Evolutionary conservation across 2,113 vertebrate species (phyloP).

Genomic region (Theristicus caerulescens): DNA sequence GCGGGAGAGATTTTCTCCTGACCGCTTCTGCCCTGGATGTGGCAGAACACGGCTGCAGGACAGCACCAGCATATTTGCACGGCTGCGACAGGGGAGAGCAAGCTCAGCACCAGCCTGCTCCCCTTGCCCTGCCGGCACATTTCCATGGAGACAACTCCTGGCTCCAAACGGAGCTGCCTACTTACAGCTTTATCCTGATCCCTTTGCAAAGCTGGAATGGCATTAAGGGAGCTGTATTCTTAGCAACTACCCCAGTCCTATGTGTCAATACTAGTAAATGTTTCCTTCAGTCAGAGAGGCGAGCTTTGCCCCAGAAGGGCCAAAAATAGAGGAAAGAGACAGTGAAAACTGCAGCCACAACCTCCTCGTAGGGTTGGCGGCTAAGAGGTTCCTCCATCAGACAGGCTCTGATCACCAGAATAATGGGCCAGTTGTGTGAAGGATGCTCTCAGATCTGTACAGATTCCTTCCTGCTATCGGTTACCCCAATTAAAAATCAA

Average conservation of each 20-base stretch:
- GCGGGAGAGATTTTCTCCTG: background rate
- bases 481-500: constrained; percentile 57
- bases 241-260: background rate
- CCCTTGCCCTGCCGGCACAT: background rate
- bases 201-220: background rate
- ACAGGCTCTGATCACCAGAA: background rate
- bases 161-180: background rate
- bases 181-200: constrained; percentile 6
- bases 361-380: accelerated
- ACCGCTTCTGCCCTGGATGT: accelerated
- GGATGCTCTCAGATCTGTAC: background rate
- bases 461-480: background rate
- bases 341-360: background rate
- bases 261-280: background rate
- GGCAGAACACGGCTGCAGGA: background rate
- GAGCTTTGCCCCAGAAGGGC: background rate
- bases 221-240: background rate
- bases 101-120: background rate
- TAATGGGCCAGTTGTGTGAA: background rate
- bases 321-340: background rate
- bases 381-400: background rate
- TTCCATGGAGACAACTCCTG: constrained; percentile 11
- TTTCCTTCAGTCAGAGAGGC: background rate
- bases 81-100: background rate
- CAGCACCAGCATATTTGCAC: background rate